Conservation (phyloP, 64 coral and sea anemone genomes). For the Actinia tenebrosa region DNA sequence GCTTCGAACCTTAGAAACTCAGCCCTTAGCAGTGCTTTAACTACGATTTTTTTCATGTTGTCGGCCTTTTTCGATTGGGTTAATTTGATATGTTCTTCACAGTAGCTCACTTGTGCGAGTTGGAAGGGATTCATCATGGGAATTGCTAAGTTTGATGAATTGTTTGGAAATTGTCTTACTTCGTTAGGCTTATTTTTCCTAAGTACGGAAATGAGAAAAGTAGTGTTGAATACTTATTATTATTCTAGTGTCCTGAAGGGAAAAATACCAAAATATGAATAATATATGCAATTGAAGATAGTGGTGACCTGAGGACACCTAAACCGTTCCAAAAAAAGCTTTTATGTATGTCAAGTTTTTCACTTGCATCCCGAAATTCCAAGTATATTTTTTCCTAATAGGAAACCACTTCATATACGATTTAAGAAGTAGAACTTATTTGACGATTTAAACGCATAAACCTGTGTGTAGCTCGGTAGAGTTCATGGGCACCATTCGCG, state of each 20-base stretch:
- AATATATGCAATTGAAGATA: not conserved
- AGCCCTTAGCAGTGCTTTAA: not conserved
- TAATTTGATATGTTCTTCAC: not conserved
- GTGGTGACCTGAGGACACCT: not conserved
- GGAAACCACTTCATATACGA: too few relatives aligned
- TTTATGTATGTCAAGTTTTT: not conserved
- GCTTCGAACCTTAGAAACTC: not conserved
- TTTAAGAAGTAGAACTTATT: too few relatives aligned
- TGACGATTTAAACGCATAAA: too few relatives aligned
- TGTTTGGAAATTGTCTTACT: constrained; percentile 4
- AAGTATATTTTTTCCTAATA: not conserved
- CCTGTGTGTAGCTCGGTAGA: not conserved
- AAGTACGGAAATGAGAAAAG: constrained; percentile 15
- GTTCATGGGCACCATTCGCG: not conserved
- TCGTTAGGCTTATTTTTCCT: constrained; percentile 7
- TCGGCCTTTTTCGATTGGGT: not conserved
- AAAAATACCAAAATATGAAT: constrained; percentile 1
- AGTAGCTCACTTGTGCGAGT: not conserved
- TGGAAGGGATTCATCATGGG: not conserved
- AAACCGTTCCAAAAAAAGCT: not conserved
- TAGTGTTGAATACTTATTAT: constrained; percentile 9
- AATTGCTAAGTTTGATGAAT: not conserved
- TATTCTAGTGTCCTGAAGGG: constrained; percentile 5
- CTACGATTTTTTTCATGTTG: not conserved
- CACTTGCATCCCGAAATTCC: not conserved